Conservation (phyloP, 2,113 vertebrate species). For the Sander vitreus region DNA sequence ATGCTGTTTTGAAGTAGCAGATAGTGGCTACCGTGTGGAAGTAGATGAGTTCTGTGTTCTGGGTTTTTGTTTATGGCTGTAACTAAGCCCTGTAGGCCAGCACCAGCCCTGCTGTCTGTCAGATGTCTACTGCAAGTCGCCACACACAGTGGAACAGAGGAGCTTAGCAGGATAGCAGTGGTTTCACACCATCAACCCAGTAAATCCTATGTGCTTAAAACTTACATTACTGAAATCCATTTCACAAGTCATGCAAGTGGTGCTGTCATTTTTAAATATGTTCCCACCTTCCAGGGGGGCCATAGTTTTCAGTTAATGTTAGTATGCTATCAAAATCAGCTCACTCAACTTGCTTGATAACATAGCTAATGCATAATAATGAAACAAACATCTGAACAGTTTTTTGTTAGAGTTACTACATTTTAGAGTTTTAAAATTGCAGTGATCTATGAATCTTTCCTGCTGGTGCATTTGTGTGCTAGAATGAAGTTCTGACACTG, state of each 20-base stretch:
- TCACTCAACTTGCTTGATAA: not conserved
- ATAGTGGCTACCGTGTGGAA: slow-evolving; percentile 62
- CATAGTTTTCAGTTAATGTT: not conserved
- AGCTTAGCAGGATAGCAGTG: not conserved
- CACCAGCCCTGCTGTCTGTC: slow-evolving; percentile 69
- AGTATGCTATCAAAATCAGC: not conserved
- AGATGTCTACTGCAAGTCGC: slow-evolving; percentile 29
- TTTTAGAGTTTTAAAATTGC: not conserved
- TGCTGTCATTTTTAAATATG: not conserved
- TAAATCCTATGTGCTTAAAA: slow-evolving; percentile 1
- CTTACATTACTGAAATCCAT: not conserved
- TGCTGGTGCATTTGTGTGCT: not conserved
- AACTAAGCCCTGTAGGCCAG: slow-evolving; percentile 56
- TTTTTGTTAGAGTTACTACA: not conserved
- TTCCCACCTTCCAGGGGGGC: not conserved
- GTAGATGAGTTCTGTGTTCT: slow-evolving; percentile 56
- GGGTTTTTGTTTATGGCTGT: slow-evolving; percentile 62
- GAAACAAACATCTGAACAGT: not conserved
- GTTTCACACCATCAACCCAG: slow-evolving; percentile 14
- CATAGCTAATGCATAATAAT: not conserved
- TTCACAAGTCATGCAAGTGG: not conserved
- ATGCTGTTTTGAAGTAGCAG: slow-evolving; percentile 54
- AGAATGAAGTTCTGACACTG: not conserved
- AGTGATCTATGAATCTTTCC: not conserved
- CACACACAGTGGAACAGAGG: slow-evolving; percentile 46